phyloP scores from a whole-genome alignment of 2,888 invertebrate species.

The Camponotus fellah region DNA sequence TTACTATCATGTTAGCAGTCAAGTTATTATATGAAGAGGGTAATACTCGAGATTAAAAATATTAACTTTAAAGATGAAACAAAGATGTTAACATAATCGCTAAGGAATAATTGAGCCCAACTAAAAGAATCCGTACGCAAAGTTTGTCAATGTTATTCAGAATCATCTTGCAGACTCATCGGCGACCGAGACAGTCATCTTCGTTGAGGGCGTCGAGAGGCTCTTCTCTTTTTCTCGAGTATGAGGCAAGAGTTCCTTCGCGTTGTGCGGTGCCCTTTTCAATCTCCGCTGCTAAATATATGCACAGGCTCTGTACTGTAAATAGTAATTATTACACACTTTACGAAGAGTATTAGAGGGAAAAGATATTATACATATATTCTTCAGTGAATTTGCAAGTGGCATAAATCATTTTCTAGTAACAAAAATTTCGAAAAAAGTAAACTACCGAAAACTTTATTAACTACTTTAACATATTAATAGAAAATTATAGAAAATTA shows the following conservation, averaged over 20 bases:
- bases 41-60: neutral
- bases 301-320: neutral
- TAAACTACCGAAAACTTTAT: neutral
- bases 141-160: slow-evolving; percentile 22
- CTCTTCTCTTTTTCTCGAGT: slow-evolving; percentile 53
- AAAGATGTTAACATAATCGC: neutral
- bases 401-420: neutral
- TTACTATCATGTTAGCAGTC: neutral
- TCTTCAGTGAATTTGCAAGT: neutral
- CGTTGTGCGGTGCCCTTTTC: slow-evolving; percentile 27
- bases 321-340: slow-evolving; percentile 24
- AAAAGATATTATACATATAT: slow-evolving; percentile 5
- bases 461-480: neutral
- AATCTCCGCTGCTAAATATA: slow-evolving; percentile 22
- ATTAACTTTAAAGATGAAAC: neutral
- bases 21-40: neutral
- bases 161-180: slow-evolving; percentile 23
- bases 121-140: neutral
- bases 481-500: neutral
- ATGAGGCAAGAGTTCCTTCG: slow-evolving; percentile 38
- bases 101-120: neutral
- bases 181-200: slow-evolving; percentile 40
- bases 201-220: slow-evolving; percentile 33
- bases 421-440: neutral
- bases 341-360: neutral